These are phyloP conservation scores for Pseudanteris insignis DNA, from an alignment of 2,888 invertebrate species.

Conservation along the genomic window DNA sequence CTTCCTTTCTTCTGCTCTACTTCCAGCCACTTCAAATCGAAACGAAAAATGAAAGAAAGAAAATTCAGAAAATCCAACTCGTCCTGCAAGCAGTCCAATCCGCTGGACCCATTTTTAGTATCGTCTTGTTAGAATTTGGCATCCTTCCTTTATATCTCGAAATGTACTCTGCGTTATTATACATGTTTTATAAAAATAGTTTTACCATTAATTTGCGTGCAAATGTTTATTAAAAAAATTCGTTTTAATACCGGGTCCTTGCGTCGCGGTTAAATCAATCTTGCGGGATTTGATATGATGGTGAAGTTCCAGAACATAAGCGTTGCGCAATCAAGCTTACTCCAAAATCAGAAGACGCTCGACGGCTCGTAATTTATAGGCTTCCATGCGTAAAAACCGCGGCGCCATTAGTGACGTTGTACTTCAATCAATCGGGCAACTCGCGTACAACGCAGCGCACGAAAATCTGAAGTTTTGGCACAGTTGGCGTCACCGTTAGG, in stretches of 20 bases:
- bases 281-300: slow-evolving; percentile 31
- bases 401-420: slow-evolving; percentile 31
- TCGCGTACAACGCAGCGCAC: too few species aligned
- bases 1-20: too few species aligned
- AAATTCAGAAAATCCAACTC: not conserved
- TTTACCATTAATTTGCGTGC: slow-evolving; percentile 34
- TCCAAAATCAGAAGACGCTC: too few species aligned
- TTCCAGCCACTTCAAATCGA: too few species aligned
- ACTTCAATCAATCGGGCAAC: too few species aligned
- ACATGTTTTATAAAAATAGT: slow-evolving; percentile 44
- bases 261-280: slow-evolving; percentile 28
- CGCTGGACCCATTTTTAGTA: too few species aligned
- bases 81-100: slow-evolving; percentile 12
- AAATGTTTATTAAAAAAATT: slow-evolving; percentile 36
- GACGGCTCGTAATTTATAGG: too few species aligned
- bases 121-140: too few species aligned
- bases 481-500: slow-evolving; percentile 28
- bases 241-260: slow-evolving; percentile 32
- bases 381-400: slow-evolving; percentile 22
- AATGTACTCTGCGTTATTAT: slow-evolving; percentile 37
- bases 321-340: too few species aligned
- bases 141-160: slow-evolving; percentile 24
- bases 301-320: slow-evolving; percentile 16
- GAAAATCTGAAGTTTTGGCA: too few species aligned
- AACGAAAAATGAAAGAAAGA: too few species aligned